A percentile compares a stretch with the other conserved stretches of the same genome.
Evolutionary conservation across 2,888 invertebrate species (phyloP).

Genomic region (Geophilus truncorum): DNA sequence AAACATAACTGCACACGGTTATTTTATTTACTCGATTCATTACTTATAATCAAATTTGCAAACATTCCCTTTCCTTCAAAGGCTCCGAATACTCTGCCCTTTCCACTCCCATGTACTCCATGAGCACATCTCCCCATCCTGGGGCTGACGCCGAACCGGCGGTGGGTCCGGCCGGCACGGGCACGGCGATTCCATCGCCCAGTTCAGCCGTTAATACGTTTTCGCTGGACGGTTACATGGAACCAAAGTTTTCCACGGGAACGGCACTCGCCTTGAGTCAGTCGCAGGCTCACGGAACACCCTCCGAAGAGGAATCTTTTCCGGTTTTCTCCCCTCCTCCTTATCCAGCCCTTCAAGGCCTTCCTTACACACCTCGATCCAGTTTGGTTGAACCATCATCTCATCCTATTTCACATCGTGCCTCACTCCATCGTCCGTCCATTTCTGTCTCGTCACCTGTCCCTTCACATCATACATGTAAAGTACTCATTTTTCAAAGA

Average conservation of each 20-base stretch:
- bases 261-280: constrained; percentile 22
- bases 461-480: constrained; percentile 89
- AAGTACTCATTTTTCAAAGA: constrained; percentile 44
- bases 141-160: constrained; percentile 38
- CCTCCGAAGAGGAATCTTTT: constrained; percentile 60
- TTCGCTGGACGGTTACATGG: constrained; percentile 77
- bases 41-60: background rate
- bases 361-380: constrained; percentile 36
- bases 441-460: constrained; percentile 67
- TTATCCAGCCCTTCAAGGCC: constrained; percentile 46
- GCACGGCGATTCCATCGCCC: constrained; percentile 62
- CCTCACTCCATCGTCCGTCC: constrained; percentile 57
- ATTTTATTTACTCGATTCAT: too few species aligned
- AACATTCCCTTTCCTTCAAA: constrained; percentile 32
- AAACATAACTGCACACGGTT: background rate
- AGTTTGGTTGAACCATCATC: constrained; percentile 35
- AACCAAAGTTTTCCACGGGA: constrained; percentile 64
- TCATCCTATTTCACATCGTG: constrained; percentile 33
- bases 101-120: constrained; percentile 42
- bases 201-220: constrained; percentile 79
- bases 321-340: constrained; percentile 81
- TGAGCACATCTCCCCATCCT: constrained; percentile 40
- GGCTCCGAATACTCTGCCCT: constrained; percentile 41
- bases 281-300: constrained; percentile 35
- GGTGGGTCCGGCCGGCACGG: constrained; percentile 5